Evolutionary conservation across 1,140 invertebrate genomes (phyloP).

Genomic region (Arctopsyche grandis): DNA sequence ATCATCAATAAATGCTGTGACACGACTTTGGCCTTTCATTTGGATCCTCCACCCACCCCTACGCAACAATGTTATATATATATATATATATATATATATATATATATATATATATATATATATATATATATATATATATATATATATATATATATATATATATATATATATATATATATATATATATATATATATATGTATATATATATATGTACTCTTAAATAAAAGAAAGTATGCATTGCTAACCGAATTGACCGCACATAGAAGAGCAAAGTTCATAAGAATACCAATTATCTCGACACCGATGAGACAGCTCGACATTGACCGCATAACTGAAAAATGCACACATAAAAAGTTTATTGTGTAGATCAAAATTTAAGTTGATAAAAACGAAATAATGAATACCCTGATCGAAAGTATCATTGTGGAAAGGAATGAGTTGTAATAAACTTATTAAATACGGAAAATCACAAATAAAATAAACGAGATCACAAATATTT

Average conservation of each 20-base stretch:
- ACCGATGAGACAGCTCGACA: not conserved
- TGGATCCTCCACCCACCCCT: no score
- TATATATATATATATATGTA: no score
- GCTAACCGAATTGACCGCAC: not conserved
- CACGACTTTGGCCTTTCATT: no score
- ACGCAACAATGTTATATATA: not conserved
- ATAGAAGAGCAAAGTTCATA: not conserved
- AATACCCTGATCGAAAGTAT: not conserved
- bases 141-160: no score
- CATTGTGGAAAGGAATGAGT: not conserved
- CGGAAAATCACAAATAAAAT: not conserved
- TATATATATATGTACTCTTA: not conserved
- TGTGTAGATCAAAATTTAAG: no score
- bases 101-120: no score
- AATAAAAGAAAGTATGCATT: not conserved
- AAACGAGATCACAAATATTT: not conserved
- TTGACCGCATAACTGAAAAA: not conserved
- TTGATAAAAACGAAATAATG: not conserved
- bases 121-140: no score
- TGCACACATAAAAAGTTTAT: no score
- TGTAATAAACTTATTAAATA: not conserved
- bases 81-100: no score
- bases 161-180: no score
- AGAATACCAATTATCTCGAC: not conserved
- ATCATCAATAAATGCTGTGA: no score